A percentile compares a stretch with the other conserved stretches of the same genome.
phyloP scores from a whole-genome alignment of 2,888 invertebrate genomes.

The Trichopria drosophilae region DNA sequence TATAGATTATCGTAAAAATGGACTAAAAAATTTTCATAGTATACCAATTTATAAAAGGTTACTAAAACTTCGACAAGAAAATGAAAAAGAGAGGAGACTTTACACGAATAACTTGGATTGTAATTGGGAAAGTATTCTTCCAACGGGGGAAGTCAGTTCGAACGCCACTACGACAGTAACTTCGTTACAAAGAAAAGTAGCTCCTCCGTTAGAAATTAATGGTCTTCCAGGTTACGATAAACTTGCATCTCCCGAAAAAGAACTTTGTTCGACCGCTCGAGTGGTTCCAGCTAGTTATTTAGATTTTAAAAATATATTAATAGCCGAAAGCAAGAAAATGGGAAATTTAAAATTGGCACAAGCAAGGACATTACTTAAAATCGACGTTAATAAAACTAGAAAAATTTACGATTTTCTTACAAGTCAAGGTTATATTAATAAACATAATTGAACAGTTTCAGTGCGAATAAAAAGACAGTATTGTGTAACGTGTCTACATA shows the following conservation, averaged over 20 bases:
- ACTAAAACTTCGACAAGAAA: slow-evolving; percentile 64
- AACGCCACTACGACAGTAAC: slow-evolving; percentile 38
- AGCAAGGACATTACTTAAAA: slow-evolving; percentile 82
- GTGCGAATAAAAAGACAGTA: no score
- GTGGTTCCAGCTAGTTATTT: slow-evolving; percentile 78
- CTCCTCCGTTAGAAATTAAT: slow-evolving; percentile 67
- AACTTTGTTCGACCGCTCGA: slow-evolving; percentile 75
- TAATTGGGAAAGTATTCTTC: slow-evolving; percentile 46
- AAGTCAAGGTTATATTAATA: slow-evolving; percentile 72
- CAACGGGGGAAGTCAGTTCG: slow-evolving; percentile 31
- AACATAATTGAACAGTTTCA: background rate
- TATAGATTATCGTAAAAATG: slow-evolving; percentile 70
- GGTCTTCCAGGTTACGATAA: slow-evolving; percentile 80
- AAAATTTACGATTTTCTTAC: slow-evolving; percentile 81
- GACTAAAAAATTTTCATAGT: slow-evolving; percentile 69
- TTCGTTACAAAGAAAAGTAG: slow-evolving; percentile 45
- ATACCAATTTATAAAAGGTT: slow-evolving; percentile 69
- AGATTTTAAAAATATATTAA: slow-evolving; percentile 74
- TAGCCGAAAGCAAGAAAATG: slow-evolving; percentile 75
- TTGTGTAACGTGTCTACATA: no score
- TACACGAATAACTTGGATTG: slow-evolving; percentile 51
- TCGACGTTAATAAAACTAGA: slow-evolving; percentile 91
- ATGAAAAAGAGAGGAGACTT: slow-evolving; percentile 60
- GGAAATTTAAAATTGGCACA: slow-evolving; percentile 77
- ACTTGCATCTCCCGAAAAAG: slow-evolving; percentile 71